Base-by-base conservation (phyloP, 2,113 vertebrate species). In the Caranx ignobilis region DNA sequence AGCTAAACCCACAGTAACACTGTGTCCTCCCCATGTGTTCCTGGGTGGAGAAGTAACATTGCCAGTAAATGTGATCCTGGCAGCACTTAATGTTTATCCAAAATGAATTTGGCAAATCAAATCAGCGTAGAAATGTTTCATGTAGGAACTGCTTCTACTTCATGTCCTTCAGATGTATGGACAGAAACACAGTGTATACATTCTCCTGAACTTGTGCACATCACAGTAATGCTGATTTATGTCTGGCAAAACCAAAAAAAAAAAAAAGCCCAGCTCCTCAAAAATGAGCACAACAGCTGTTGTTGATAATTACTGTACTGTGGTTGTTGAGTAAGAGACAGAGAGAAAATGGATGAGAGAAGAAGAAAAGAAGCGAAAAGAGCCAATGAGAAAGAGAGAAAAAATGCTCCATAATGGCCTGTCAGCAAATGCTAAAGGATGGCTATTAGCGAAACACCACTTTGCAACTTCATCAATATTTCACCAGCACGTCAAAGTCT, bases 391-490 rank as follows among this genome's bases (percentile, higher is more conserved):
- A 75, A 43, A 39, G 13, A 32, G 72, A 85, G 72, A 75, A 83
- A 83, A 82, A 87, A 79, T 19, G 64, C 34, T 43, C 60, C 56
- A 69, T 85, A 89, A 91, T 79, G 85, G 76, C 75, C 72, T 81
- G 88, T 91, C 89, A 94, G 89, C 83, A 83, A 87, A 89, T 77
- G 79, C 64, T 92, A 87, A 89, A 86, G 75, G 81, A 79, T 77
- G 79, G 85, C 86, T 88, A 89, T 94, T 93, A 93, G 81, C 35
- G 13, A 81, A 91, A 80, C 87, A 86, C 81, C 80, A 87, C 87
- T 90, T 87, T 86, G 85, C 86, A 89, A 85, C 85, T 84, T 93
- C 90, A 93, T 94, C 89, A 89, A 93, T 94, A 89, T 92, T 94
- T 93, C 81, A 94, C 13, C 34, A 73, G 76, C 64, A 56, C 75